Evolutionary conservation across 2,888 invertebrate species (phyloP).

Genomic region (Catonia carolina): DNA sequence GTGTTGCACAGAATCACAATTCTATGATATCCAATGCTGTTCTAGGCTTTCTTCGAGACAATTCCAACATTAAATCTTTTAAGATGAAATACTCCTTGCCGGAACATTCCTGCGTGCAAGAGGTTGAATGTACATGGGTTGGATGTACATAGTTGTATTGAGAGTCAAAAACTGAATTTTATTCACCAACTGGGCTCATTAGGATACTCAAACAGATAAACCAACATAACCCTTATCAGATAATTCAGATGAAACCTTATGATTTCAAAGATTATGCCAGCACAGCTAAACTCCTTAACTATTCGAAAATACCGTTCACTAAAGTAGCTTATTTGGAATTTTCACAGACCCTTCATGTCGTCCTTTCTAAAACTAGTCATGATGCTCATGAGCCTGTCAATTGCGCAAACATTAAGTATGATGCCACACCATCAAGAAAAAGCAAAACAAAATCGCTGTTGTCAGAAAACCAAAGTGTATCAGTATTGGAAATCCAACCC

Average conservation of each 20-base stretch:
- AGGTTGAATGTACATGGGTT: too few relatives aligned
- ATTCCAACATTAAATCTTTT: constrained; percentile 15
- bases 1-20: constrained; percentile 19
- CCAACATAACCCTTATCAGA: not conserved
- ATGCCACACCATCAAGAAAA: not conserved
- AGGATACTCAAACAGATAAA: not conserved
- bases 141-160: not conserved
- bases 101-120: constrained; percentile 19
- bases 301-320: not conserved
- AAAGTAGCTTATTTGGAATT: constrained; percentile 6
- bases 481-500: not conserved
- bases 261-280: constrained; percentile 5
- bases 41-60: constrained; percentile 14
- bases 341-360: not conserved
- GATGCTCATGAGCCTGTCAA: not conserved
- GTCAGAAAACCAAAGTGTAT: too few relatives aligned
- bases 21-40: constrained; percentile 20
- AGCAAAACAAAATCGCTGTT: not conserved
- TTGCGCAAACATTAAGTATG: not conserved
- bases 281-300: constrained; percentile 10
- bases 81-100: constrained; percentile 19
- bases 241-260: not conserved
- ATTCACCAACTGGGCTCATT: not conserved
- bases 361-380: constrained; percentile 3
- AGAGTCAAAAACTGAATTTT: not conserved